phyloP scores from a whole-genome alignment of 23 tunicate genomes.

The Corella eumyota region DNA sequence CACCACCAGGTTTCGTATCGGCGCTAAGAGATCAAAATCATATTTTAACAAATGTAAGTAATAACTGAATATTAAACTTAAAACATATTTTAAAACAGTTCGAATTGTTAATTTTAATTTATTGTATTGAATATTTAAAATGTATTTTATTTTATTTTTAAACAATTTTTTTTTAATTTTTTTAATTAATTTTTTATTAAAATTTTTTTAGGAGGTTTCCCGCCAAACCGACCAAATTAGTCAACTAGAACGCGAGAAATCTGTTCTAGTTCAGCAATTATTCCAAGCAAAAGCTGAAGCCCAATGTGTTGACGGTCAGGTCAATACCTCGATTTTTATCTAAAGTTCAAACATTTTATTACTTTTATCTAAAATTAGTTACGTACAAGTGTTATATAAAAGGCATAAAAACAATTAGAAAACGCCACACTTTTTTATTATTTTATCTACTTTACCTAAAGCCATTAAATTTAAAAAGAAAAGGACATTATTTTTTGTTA shows the following conservation, averaged over 20 bases:
- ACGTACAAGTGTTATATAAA: no score
- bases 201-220: slow-evolving; percentile 38
- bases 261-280: slow-evolving; percentile 49
- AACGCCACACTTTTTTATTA: no score
- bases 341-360: no score
- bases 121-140: neutral
- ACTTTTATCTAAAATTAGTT: no score
- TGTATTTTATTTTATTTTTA: neutral
- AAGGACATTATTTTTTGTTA: no score
- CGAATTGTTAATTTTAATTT: neutral
- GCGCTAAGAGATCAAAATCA: slow-evolving; percentile 19
- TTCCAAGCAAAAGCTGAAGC: slow-evolving; percentile 58
- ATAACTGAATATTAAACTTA: neutral
- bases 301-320: slow-evolving; percentile 27
- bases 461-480: no score
- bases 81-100: neutral
- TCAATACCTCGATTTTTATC: slow-evolving; percentile 42
- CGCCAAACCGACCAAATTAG: slow-evolving; percentile 22
- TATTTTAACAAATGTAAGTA: slow-evolving; percentile 3
- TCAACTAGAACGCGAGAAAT: slow-evolving; percentile 63
- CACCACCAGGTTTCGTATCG: slow-evolving; percentile 4
- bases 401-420: no score
- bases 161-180: neutral
- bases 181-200: no score
- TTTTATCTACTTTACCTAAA: no score